Percentiles rank a stretch among this genome's conserved stretches.
Evolutionary conservation across 2,113 vertebrate genomes (phyloP).

Genomic region (Alouatta palliata): DNA sequence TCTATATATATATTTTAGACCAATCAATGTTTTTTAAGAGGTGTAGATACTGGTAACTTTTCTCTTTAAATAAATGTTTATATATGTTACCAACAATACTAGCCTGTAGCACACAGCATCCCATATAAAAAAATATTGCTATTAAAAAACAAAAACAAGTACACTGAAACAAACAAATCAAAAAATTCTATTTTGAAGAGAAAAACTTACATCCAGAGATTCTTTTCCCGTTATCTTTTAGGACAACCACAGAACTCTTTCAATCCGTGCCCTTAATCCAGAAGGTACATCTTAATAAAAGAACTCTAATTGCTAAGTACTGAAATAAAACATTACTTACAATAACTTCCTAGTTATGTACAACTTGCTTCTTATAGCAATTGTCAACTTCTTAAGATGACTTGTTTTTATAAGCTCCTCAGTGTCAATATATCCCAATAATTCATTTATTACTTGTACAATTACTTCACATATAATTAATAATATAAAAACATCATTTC

Average conservation of each 20-base stretch:
- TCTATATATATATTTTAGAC: conserved; percentile 21
- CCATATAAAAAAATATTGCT: conserved; percentile 28
- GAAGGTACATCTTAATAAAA: neutral
- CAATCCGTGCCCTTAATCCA: neutral
- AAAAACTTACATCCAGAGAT: neutral
- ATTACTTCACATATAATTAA: conserved; percentile 70
- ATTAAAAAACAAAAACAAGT: conserved; percentile 13
- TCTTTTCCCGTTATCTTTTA: neutral
- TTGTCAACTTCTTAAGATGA: conserved; percentile 22
- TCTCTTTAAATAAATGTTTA: conserved; percentile 32
- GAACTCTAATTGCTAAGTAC: neutral
- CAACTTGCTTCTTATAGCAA: conserved; percentile 14
- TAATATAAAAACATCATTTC: conserved; percentile 56
- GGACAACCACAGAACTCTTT: neutral
- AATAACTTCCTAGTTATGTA: neutral
- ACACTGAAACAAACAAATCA: neutral
- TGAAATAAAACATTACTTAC: conserved; percentile 22
- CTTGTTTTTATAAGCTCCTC: conserved; percentile 33
- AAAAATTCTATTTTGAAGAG: neutral
- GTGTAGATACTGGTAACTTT: neutral
- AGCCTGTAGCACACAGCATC: neutral
- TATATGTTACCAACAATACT: neutral
- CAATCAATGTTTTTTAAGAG: neutral
- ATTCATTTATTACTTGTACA: conserved; percentile 57
- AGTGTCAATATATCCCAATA: conserved; percentile 51